Percentiles rank a stretch among this genome's conserved stretches.
These are phyloP conservation scores for Semaprochilodus insignis DNA, from an alignment of 2,797 vertebrate genomes.

Conservation along the genomic window DNA sequence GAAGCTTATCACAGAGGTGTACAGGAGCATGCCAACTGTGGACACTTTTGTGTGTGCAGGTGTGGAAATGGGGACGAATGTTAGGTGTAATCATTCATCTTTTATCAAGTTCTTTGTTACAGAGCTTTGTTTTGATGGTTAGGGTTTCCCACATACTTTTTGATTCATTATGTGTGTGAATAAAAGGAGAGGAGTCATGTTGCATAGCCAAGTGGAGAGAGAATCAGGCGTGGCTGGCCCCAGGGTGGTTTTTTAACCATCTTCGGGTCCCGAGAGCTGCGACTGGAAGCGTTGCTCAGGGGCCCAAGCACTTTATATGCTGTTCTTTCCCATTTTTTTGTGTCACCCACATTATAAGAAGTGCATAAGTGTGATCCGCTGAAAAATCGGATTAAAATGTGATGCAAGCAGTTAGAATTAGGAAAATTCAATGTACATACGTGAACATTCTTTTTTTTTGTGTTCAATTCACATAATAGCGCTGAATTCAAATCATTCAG, in stretches of 20 bases:
- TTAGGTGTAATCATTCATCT: constrained; percentile 42
- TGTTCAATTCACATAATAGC: no score
- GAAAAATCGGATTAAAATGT: no score
- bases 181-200: constrained; percentile 55
- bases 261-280: constrained; percentile 7
- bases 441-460: no score
- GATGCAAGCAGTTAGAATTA: no score
- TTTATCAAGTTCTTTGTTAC: constrained; percentile 42
- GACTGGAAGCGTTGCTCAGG: constrained; percentile 13
- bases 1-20: not conserved
- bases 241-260: constrained; percentile 9
- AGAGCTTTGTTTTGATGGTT: constrained; percentile 29
- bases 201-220: constrained; percentile 37
- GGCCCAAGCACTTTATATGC: not conserved
- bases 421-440: no score
- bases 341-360: not conserved
- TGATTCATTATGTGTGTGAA: constrained; percentile 39
- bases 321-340: not conserved
- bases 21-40: constrained; percentile 4
- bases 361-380: no score
- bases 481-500: no score
- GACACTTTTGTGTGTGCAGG: constrained; percentile 26
- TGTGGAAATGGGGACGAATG: constrained; percentile 59
- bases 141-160: constrained; percentile 43
- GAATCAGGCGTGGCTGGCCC: constrained; percentile 45